Percentiles rank a stretch among this genome's conserved stretches.
phyloP scores from a whole-genome alignment of 2,113 vertebrate species.

The Rhea americana region DNA sequence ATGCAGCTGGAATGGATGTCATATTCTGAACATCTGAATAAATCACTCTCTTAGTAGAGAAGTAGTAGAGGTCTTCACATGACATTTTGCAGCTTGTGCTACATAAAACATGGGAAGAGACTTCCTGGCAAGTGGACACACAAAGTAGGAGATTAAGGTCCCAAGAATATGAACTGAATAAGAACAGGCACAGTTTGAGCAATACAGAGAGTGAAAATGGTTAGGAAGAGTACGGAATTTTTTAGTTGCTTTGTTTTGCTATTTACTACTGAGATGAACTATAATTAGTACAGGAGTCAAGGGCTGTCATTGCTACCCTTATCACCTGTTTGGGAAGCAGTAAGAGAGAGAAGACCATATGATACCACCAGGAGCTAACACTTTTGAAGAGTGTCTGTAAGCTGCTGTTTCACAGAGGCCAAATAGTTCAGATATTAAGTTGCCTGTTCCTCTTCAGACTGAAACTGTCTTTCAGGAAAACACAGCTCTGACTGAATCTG shows the following conservation, averaged over 20 bases:
- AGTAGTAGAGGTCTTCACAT: background rate
- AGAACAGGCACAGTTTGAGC: background rate
- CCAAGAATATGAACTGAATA: background rate
- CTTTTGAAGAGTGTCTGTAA: background rate
- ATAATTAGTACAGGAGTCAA: background rate
- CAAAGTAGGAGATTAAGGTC: background rate
- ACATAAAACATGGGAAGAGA: background rate
- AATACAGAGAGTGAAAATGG: background rate
- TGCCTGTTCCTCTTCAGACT: background rate
- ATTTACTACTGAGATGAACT: background rate
- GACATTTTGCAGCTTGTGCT: background rate
- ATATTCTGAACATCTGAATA: background rate
- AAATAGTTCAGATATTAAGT: background rate
- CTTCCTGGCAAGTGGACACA: background rate
- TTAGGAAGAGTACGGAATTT: background rate
- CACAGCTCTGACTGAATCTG: background rate
- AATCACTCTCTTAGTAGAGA: background rate
- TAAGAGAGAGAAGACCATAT: background rate
- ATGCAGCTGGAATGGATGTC: background rate
- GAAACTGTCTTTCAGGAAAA: slow-evolving; percentile 21
- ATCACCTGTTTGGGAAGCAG: background rate
- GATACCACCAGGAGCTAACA: background rate
- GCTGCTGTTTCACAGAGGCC: background rate
- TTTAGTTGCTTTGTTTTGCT: background rate
- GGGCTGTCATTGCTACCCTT: background rate